These are phyloP conservation scores for Folsomia candida DNA, from an alignment of 2,888 invertebrate genomes.

Conservation along the genomic window DNA sequence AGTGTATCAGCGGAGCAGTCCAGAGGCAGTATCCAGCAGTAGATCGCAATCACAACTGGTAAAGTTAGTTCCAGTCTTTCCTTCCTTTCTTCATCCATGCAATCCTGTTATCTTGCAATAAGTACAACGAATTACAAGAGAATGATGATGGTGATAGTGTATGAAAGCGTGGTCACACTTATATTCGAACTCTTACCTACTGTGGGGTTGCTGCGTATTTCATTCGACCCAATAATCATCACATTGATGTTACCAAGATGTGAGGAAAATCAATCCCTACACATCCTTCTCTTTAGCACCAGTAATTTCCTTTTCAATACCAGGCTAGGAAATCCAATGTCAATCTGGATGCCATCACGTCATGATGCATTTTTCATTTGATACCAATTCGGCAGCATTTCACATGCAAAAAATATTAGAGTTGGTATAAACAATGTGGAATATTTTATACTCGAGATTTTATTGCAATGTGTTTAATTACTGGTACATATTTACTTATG, in stretches of 20 bases:
- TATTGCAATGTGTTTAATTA: no score
- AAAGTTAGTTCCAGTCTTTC: background rate
- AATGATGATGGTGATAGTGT: background rate
- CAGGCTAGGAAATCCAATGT: no score
- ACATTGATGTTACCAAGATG: slow-evolving; percentile 17
- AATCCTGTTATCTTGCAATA: background rate
- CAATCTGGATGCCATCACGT: no score
- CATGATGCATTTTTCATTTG: no score
- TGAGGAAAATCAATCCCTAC: slow-evolving; percentile 17
- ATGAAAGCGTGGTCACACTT: background rate
- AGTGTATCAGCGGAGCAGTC: no score
- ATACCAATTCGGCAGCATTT: no score
- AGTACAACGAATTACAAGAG: background rate
- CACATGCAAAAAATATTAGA: no score
- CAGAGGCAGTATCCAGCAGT: no score
- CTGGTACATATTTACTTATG: no score
- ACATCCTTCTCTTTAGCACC: slow-evolving; percentile 7
- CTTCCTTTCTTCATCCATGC: background rate
- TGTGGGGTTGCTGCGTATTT: background rate
- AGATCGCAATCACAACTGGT: background rate
- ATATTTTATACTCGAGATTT: no score
- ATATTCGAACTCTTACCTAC: no score
- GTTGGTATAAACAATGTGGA: no score
- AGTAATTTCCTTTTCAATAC: slow-evolving; percentile 11
- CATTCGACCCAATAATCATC: slow-evolving; percentile 19